Evolutionary conservation across 2,888 invertebrate genomes (phyloP).

Genomic region (Xestoiulus laeticollis): DNA sequence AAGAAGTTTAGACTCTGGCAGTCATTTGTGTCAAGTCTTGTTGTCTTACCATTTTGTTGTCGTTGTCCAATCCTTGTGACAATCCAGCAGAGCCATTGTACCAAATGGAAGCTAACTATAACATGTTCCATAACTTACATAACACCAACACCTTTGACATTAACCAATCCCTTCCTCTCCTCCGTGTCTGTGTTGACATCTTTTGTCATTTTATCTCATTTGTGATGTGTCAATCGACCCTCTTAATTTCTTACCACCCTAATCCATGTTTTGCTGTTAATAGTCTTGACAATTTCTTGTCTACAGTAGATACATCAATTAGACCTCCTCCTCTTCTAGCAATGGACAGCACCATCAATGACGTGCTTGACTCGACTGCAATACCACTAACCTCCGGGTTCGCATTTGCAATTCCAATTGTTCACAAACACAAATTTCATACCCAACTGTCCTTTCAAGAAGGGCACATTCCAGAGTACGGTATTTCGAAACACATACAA

Average conservation of each 20-base stretch:
- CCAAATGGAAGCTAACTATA: too few relatives aligned
- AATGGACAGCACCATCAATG: neutral
- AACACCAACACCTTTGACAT: neutral
- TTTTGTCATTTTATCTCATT: neutral
- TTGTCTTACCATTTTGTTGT: neutral
- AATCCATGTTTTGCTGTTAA: neutral
- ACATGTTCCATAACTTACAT: too few relatives aligned
- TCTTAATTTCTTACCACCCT: neutral
- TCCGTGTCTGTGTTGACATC: neutral
- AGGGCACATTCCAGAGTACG: neutral
- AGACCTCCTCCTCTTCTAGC: neutral
- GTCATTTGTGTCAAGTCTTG: neutral
- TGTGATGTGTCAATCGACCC: neutral
- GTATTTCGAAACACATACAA: neutral
- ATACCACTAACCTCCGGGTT: neutral
- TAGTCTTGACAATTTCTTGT: slow-evolving; percentile 1
- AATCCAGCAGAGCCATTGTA: too few relatives aligned
- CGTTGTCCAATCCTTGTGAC: too few relatives aligned
- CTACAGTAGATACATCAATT: neutral
- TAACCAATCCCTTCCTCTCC: neutral
- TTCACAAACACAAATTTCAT: neutral
- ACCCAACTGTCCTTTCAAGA: neutral
- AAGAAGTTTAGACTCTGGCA: neutral
- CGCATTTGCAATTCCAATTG: neutral
- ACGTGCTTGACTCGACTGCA: neutral